phyloP scores from a whole-genome alignment of 1,140 invertebrate genomes.

The Aradophagus sp. region DNA sequence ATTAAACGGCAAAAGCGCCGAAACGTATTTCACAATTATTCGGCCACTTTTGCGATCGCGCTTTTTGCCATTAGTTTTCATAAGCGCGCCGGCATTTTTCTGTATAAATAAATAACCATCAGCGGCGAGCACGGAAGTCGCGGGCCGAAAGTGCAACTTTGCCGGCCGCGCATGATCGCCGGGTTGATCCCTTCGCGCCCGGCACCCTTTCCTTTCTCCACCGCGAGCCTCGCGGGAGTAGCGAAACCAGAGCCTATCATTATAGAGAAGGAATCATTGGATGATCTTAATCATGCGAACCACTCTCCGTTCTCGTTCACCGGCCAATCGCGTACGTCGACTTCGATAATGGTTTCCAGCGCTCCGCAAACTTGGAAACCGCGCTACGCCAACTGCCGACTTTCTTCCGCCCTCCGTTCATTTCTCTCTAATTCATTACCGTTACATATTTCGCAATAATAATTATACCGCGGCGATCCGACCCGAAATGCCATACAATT shows the following conservation, averaged over 20 bases:
- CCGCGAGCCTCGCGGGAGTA: conserved; percentile 57
- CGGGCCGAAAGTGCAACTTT: no score
- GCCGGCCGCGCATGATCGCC: conserved; percentile 1
- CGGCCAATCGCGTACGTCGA: conserved; percentile 70
- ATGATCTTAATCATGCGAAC: conserved; percentile 76
- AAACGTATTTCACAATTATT: no score
- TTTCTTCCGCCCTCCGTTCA: conserved; percentile 48
- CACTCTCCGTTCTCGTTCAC: conserved; percentile 69
- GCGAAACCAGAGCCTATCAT: conserved; percentile 72
- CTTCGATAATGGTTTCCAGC: conserved; percentile 72
- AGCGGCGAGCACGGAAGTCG: no score
- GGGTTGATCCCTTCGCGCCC: conserved; percentile 35
- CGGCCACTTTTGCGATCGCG: no score
- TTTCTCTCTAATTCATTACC: conserved; percentile 52
- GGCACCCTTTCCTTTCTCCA: conserved; percentile 42
- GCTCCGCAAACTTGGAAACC: conserved; percentile 60
- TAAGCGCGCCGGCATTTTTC: no score
- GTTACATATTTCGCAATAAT: conserved; percentile 55
- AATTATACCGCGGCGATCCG: conserved; percentile 44
- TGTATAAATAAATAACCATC: no score
- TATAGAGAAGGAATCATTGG: conserved; percentile 76
- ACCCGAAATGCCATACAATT: conserved; percentile 50
- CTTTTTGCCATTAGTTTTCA: no score
- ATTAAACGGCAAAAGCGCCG: no score
- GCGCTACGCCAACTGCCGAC: conserved; percentile 35